These are phyloP conservation scores for Eretmocerus hayati DNA, from an alignment of 2,888 invertebrate species.

Conservation along the genomic window DNA sequence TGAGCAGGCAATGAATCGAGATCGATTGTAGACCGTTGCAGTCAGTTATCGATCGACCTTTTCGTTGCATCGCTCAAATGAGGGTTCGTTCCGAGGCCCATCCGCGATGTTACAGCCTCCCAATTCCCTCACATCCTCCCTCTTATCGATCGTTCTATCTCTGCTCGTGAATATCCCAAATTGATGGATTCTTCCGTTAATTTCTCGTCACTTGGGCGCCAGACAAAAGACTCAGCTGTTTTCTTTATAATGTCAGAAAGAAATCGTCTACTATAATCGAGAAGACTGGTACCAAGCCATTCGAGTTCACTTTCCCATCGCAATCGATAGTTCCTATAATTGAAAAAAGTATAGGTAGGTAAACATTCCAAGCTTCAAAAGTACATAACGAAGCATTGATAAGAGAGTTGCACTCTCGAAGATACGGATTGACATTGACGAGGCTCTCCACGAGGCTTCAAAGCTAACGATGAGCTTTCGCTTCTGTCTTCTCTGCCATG, in stretches of 20 bases:
- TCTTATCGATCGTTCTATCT: background rate
- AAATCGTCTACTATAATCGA: no score
- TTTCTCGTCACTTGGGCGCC: no score
- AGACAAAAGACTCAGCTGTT: no score
- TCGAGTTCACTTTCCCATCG: no score
- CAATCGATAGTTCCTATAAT: no score
- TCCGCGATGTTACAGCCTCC: slow-evolving; percentile 20
- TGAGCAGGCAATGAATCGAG: slow-evolving; percentile 32
- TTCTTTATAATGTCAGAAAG: no score
- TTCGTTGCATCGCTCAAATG: slow-evolving; percentile 7
- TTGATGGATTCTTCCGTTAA: background rate
- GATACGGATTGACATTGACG: slow-evolving; percentile 13
- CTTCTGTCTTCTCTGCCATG: background rate
- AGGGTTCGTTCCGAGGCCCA: slow-evolving; percentile 4
- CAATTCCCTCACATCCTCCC: slow-evolving; percentile 11
- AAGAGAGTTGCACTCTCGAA: slow-evolving; percentile 1
- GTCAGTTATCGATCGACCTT: slow-evolving; percentile 2
- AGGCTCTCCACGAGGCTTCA: background rate
- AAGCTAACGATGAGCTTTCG: background rate
- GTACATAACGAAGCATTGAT: slow-evolving; percentile 4
- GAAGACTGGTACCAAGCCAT: no score
- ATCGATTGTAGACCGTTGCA: slow-evolving; percentile 14
- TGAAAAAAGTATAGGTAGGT: slow-evolving; percentile 7
- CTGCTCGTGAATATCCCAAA: background rate
- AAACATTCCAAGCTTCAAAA: background rate